These are phyloP conservation scores for Triops cancriformis DNA, from an alignment of 1,140 invertebrate species.

Conservation along the genomic window DNA sequence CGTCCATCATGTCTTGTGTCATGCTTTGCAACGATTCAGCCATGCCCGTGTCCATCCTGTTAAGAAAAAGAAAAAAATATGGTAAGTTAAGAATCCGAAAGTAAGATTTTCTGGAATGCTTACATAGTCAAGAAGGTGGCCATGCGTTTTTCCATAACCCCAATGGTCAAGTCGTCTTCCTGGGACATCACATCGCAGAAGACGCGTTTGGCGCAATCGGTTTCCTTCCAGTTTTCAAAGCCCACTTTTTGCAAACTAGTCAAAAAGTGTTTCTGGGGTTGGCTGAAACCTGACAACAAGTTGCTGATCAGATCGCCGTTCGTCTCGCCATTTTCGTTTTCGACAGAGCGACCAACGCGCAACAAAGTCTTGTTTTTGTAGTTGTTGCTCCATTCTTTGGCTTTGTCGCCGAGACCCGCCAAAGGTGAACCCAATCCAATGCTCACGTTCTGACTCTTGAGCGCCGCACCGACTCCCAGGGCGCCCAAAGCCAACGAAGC, in stretches of 20 bases:
- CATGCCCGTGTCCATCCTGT: slow-evolving; percentile 22
- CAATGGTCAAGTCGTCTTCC: slow-evolving; percentile 52
- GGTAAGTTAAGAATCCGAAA: background rate
- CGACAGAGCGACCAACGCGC: slow-evolving; percentile 1
- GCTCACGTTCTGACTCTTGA: slow-evolving; percentile 19
- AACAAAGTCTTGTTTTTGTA: no score
- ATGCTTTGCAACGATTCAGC: slow-evolving; percentile 20
- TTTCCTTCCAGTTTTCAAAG: slow-evolving; percentile 57
- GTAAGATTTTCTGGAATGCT: slow-evolving; percentile 42
- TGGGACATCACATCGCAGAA: slow-evolving; percentile 63
- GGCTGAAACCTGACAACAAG: slow-evolving; percentile 48
- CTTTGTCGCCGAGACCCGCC: background rate
- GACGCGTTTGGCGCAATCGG: slow-evolving; percentile 61
- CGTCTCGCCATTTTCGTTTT: slow-evolving; percentile 21
- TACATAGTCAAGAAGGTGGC: slow-evolving; percentile 55
- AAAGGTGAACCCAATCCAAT: background rate
- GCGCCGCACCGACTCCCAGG: slow-evolving; percentile 53
- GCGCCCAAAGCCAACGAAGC: slow-evolving; percentile 67
- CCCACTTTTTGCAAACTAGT: slow-evolving; percentile 34
- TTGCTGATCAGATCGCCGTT: slow-evolving; percentile 38
- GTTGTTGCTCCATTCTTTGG: background rate
- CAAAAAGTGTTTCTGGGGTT: slow-evolving; percentile 38
- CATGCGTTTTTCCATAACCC: slow-evolving; percentile 70
- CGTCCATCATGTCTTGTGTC: slow-evolving; percentile 25
- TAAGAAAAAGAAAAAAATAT: background rate